Percentiles rank a stretch among this genome's conserved stretches.
These are phyloP conservation scores for Clostera curtula DNA, from an alignment of 2,888 invertebrate species.

Conservation along the genomic window DNA sequence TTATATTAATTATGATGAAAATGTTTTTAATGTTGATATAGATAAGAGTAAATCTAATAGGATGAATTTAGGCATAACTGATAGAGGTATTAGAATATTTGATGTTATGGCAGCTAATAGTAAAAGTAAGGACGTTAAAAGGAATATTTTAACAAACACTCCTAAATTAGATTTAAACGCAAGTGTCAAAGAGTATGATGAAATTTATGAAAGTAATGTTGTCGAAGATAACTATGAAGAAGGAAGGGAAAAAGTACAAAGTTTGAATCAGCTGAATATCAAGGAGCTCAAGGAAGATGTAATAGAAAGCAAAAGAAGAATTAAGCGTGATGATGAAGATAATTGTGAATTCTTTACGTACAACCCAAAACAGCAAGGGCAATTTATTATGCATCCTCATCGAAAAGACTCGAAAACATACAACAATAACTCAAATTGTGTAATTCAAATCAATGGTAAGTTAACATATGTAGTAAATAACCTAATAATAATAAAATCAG, in stretches of 20 bases:
- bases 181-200: background rate
- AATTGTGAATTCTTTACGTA: constrained; percentile 38
- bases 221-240: constrained; percentile 24
- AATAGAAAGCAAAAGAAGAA: constrained; percentile 23
- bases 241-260: constrained; percentile 20
- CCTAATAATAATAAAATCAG: no score
- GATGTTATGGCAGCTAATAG: background rate
- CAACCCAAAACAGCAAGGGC: constrained; percentile 19
- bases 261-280: constrained; percentile 1
- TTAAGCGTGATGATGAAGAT: constrained; percentile 32
- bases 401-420: constrained; percentile 34
- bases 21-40: constrained; percentile 7
- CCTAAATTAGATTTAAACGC: background rate
- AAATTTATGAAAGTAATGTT: constrained; percentile 17
- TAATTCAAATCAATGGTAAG: constrained; percentile 51
- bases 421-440: constrained; percentile 46
- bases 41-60: background rate
- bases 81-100: background rate
- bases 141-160: background rate
- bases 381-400: constrained; percentile 42
- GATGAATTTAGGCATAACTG: no score
- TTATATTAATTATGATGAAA: constrained; percentile 12
- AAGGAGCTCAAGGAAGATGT: no score
- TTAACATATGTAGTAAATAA: constrained; percentile 2
- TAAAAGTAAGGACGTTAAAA: background rate